phyloP scores from a whole-genome alignment of 2,113 vertebrate species.

The Planiliza haematocheilus region DNA sequence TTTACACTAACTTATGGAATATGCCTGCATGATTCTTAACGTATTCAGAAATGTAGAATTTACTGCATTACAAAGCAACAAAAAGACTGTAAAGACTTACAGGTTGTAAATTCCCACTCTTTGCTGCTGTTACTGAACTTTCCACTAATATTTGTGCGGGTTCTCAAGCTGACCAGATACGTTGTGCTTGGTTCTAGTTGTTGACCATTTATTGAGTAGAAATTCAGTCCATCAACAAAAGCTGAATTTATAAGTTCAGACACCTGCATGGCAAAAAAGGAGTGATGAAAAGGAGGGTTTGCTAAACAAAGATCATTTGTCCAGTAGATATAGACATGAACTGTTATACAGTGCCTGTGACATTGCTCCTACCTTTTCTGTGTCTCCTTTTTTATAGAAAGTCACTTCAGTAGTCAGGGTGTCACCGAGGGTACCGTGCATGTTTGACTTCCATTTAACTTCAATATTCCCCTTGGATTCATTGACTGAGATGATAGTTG shows the following conservation, averaged over 20 bases:
- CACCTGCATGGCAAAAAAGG: background rate
- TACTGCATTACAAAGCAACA: background rate
- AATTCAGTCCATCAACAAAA: rapidly evolving
- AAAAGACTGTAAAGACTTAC: constrained; percentile 59
- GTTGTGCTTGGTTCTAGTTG: constrained; percentile 44
- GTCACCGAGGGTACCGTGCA: rapidly evolving
- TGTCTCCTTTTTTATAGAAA: constrained; percentile 61
- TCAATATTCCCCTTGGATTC: constrained; percentile 45
- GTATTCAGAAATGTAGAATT: background rate
- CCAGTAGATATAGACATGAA: no score
- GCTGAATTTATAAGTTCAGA: rapidly evolving
- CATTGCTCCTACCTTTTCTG: constrained; percentile 36
- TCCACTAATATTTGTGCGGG: rapidly evolving
- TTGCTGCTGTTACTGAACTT: constrained; percentile 71
- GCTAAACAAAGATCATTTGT: background rate
- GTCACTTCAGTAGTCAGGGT: background rate
- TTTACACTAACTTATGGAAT: no score
- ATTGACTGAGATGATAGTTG: constrained; percentile 42
- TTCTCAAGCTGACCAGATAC: constrained; percentile 71
- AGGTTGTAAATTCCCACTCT: constrained; percentile 59
- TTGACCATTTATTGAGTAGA: constrained; percentile 46
- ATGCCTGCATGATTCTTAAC: background rate
- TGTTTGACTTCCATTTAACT: constrained; percentile 59
- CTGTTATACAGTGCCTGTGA: no score
- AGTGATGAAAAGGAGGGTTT: background rate